Conservation (phyloP, 2,113 vertebrate species). For the Aleadryas rufinucha region DNA sequence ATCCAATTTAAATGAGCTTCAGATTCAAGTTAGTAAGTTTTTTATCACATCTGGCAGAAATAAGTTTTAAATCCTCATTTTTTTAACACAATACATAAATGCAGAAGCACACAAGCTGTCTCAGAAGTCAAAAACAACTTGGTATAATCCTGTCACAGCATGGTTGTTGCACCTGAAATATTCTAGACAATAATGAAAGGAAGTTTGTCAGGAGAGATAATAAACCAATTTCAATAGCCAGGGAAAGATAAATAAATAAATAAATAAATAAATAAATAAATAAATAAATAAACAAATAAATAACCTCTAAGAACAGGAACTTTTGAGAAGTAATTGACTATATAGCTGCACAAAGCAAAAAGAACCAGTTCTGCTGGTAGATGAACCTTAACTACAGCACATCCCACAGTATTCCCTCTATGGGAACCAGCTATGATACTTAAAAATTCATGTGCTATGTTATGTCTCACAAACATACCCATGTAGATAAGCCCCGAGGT, state of each 20-base stretch:
- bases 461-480: neutral
- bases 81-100: neutral
- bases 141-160: neutral
- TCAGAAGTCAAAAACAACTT: neutral
- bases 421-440: neutral
- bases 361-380: neutral
- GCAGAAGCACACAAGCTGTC: neutral
- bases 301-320: neutral
- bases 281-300: neutral
- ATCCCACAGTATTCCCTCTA: neutral
- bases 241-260: neutral
- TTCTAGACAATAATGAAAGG: neutral
- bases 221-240: neutral
- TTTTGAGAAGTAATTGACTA: neutral
- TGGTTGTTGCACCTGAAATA: neutral
- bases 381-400: neutral
- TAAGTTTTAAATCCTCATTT: neutral
- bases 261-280: too few relatives aligned
- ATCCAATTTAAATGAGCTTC: neutral
- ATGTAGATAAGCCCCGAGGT: slow-evolving; percentile 18
- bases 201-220: neutral
- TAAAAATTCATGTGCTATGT: slow-evolving; percentile 42
- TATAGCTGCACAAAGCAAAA: neutral
- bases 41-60: neutral
- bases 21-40: neutral